Evolutionary conservation across 2,113 vertebrate species (phyloP).

Genomic region (Myocastor coypus): DNA sequence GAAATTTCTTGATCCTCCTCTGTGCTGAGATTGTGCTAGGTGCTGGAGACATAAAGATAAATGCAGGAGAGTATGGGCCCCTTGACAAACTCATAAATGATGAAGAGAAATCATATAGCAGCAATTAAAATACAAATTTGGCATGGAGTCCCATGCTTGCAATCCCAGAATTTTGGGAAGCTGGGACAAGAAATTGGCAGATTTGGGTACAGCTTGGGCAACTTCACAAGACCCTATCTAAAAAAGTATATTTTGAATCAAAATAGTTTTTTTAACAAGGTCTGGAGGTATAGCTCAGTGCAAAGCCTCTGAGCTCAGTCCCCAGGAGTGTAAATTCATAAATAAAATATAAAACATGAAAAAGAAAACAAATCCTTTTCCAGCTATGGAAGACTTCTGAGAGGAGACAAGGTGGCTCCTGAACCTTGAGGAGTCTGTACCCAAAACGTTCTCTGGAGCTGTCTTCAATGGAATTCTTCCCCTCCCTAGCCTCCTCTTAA

Average conservation of each 20-base stretch:
- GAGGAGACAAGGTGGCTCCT: neutral
- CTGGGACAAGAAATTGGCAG: neutral
- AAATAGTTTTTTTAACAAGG: neutral
- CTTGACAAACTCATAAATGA: neutral
- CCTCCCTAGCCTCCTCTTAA: neutral
- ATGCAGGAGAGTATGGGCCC: neutral
- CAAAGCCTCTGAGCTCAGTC: neutral
- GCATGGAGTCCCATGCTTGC: neutral
- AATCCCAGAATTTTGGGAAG: neutral
- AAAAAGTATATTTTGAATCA: neutral
- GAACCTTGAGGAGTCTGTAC: neutral
- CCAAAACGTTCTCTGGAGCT: neutral
- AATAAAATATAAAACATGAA: neutral
- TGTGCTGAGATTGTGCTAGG: neutral
- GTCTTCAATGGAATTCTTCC: neutral
- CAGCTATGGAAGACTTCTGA: neutral
- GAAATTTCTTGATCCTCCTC: neutral
- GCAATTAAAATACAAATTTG: neutral
- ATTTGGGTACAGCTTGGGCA: neutral
- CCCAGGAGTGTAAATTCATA: neutral
- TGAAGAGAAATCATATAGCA: neutral
- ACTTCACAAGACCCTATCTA: neutral
- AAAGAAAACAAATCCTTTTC: neutral
- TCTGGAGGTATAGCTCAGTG: neutral
- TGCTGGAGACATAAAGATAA: neutral